Evolutionary conservation across 2,888 invertebrate genomes (phyloP), one percentile per base, ranked within the genome.

Genomic region (Drosophila seclusa): DNA sequence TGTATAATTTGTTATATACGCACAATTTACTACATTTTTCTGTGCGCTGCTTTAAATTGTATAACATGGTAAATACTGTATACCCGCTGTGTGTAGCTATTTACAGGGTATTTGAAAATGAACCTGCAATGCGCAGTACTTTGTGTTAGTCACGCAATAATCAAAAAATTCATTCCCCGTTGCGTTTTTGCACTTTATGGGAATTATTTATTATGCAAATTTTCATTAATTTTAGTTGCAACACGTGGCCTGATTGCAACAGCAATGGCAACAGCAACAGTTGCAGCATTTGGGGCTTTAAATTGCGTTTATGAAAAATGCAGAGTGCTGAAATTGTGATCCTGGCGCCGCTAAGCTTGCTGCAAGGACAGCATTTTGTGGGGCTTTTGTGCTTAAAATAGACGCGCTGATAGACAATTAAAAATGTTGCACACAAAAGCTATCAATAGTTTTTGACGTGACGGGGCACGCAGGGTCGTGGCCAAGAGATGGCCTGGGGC

Each of bases 121-220:
- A 72, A 67, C 64, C 77, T 78, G 72, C 77, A 68, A 65, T 68
- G 77, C 83, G 67, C 82, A 48, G 65, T 55, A 60, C 34, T 83
- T 73, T 48, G 54, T 50, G 66, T 69, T 71, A 70, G 89, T 88
- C 83, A 90, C 90, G 87, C 84, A 80, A 89, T 73, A 82, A 42
- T 21, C n/a, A 6, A 16, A 49, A 49, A 49, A 63, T 62, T 45
- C 58, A 60, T 71, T 58, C 61, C 54, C 38, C 34, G 60, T 64
- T 68, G 48, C 65, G 54, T 66, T 65, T 55, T 58, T 60, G 82
- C 79, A 67, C 61, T 70, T 83, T 78, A 90, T 86, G 88, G 67
- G 77, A 68, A 79, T 74, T 77, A 80, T 90, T 89, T 90, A 89
- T 86, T 89, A 89, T 77, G 89, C 74, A 90, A 89, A 90, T 89